A percentile compares a stretch with the other conserved stretches of the same genome.
phyloP scores from a whole-genome alignment of 2,888 invertebrate genomes.

The Euphydryas editha region DNA sequence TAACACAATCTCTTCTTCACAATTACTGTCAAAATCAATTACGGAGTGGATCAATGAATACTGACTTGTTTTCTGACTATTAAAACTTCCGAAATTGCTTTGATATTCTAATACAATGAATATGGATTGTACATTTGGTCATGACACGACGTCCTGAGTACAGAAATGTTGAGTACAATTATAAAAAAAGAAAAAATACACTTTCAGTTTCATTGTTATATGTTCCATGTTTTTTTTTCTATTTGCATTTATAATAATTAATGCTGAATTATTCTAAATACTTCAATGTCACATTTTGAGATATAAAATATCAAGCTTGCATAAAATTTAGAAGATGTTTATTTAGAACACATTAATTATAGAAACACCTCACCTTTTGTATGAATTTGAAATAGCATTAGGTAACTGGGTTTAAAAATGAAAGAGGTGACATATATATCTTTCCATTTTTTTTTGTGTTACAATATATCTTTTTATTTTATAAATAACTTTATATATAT shows the following conservation, averaged over 20 bases:
- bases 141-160: not conserved
- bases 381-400: no score
- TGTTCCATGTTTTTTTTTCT: no score
- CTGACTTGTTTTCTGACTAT: not conserved
- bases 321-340: not conserved
- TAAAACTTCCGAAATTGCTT: not conserved
- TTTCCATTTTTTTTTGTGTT: no score
- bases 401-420: no score
- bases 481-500: not conserved
- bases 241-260: no score
- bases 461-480: not conserved
- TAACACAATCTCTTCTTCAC: not conserved
- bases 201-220: no score
- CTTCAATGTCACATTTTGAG: not conserved
- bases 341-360: not conserved
- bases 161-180: no score
- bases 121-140: not conserved
- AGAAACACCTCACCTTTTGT: no score
- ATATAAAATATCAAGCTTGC: not conserved
- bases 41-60: not conserved
- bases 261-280: not conserved
- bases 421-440: no score
- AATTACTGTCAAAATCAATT: not conserved
- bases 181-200: no score
- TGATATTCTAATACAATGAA: not conserved